These are phyloP conservation scores for Phania funesta DNA, from an alignment of 2,888 invertebrate genomes.

Conservation along the genomic window DNA sequence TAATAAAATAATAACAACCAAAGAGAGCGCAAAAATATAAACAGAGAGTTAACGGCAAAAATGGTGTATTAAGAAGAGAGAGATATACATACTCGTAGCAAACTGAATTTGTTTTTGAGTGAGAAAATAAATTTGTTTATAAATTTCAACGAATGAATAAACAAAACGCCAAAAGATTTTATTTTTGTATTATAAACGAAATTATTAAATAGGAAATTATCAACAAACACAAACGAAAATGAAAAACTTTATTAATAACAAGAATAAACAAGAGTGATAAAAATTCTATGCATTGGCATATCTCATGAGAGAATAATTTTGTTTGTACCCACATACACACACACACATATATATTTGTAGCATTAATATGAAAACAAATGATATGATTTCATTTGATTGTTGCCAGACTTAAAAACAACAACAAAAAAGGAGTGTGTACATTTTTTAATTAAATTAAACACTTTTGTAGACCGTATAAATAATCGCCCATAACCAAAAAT, in stretches of 20 bases:
- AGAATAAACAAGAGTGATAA: background rate
- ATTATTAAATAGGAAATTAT: constrained; percentile 28
- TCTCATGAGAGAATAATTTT: constrained; percentile 26
- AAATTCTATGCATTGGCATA: constrained; percentile 5
- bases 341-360: no score
- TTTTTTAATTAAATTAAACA: no score
- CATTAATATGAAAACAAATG: no score
- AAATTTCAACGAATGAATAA: no score
- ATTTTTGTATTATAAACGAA: constrained; percentile 3
- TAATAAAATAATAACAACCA: constrained; percentile 5
- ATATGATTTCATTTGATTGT: no score
- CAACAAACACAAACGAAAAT: constrained; percentile 2
- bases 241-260: constrained; percentile 36
- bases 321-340: background rate
- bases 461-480: no score
- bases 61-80: constrained; percentile 4
- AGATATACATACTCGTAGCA: background rate
- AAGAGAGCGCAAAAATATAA: constrained; percentile 8
- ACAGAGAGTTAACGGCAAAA: background rate
- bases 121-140: no score
- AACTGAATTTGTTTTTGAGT: background rate
- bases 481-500: no score
- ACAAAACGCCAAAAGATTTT: background rate
- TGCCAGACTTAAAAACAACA: no score
- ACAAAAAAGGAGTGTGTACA: no score